Conservation (phyloP, 2,888 invertebrate species). For the Sarcophaga rosellei region DNA sequence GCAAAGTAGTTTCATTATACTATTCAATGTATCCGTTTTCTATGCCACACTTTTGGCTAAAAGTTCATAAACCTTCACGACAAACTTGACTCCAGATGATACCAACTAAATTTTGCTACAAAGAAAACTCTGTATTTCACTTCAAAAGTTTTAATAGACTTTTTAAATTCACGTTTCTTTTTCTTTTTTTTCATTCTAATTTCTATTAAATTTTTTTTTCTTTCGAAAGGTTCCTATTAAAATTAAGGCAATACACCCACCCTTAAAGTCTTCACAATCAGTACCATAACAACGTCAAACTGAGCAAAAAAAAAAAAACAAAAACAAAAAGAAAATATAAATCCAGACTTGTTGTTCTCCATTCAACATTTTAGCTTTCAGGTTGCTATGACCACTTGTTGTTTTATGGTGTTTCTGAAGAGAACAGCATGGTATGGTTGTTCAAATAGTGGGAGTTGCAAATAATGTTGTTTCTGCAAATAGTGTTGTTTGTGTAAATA, state of each 20-base stretch:
- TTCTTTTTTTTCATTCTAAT: no score
- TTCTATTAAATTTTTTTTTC: not conserved
- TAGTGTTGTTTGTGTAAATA: constrained; percentile 5
- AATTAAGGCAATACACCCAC: not conserved
- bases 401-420: constrained; percentile 6
- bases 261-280: not conserved
- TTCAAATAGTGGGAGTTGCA: not conserved
- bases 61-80: no score
- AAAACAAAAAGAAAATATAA: not conserved
- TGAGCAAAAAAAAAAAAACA: not conserved
- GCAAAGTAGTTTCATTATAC: no score
- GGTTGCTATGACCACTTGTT: constrained; percentile 59
- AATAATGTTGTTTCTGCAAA: no score
- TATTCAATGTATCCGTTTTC: no score
- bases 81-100: no score
- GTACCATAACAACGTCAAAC: constrained; percentile 32
- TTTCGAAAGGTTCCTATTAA: not conserved
- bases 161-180: not conserved
- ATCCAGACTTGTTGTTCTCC: constrained; percentile 35
- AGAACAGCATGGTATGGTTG: not conserved
- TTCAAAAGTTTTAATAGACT: not conserved
- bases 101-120: not conserved
- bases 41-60: no score
- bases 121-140: not conserved
- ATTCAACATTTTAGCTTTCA: constrained; percentile 34